Percentiles rank a stretch among this genome's conserved stretches.
phyloP scores from a whole-genome alignment of 1,140 invertebrate genomes.

The Aradophagus sp. region DNA sequence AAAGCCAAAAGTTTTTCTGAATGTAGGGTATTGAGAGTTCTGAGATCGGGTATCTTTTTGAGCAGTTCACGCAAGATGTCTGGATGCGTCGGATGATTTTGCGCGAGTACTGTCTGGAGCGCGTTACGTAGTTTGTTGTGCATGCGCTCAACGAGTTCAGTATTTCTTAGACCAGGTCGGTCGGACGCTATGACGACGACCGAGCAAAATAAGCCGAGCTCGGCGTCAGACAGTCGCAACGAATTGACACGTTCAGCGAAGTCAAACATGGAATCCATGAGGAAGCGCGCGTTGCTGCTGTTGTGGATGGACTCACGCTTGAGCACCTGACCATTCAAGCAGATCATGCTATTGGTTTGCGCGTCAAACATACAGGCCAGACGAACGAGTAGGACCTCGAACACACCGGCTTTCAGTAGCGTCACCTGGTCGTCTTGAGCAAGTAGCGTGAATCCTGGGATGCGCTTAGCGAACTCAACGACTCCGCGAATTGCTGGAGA shows the following conservation, averaged over 20 bases:
- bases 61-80: slow-evolving; percentile 90
- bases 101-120: slow-evolving; percentile 89
- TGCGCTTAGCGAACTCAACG: slow-evolving; percentile 97
- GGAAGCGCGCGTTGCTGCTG: slow-evolving; percentile 92
- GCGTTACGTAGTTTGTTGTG: slow-evolving; percentile 90
- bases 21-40: slow-evolving; percentile 95
- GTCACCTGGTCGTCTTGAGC: slow-evolving; percentile 98
- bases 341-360: slow-evolving; percentile 92
- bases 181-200: slow-evolving; percentile 96
- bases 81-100: slow-evolving; percentile 87
- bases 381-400: slow-evolving; percentile 93
- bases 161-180: slow-evolving; percentile 92
- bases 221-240: slow-evolving; percentile 91
- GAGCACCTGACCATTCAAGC: slow-evolving; percentile 92
- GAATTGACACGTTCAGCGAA: slow-evolving; percentile 95
- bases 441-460: slow-evolving; percentile 95
- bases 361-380: slow-evolving; percentile 95
- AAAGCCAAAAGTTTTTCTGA: slow-evolving; percentile 96
- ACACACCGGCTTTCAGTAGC: slow-evolving; percentile 95
- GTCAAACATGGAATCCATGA: slow-evolving; percentile 97
- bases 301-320: slow-evolving; percentile 92
- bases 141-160: slow-evolving; percentile 93
- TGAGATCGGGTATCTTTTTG: slow-evolving; percentile 95
- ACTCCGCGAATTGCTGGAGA: slow-evolving; percentile 97
- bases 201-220: slow-evolving; percentile 95